phyloP scores from a whole-genome alignment of 1,140 invertebrate species.

The Platyscapa corneri region DNA sequence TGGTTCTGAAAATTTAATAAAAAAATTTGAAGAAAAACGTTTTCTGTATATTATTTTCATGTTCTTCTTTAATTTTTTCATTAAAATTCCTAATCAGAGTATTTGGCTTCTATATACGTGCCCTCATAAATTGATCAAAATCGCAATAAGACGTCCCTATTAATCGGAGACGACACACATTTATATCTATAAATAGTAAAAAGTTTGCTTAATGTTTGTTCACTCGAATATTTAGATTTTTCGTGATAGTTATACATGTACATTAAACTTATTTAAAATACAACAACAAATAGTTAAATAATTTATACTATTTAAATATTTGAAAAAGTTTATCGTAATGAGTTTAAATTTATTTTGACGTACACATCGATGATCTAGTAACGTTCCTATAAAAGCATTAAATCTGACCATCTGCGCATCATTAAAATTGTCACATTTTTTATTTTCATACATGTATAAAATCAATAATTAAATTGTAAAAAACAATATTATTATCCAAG shows the following conservation, averaged over 20 bases:
- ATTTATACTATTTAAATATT: constrained; percentile 11
- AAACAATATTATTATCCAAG: not conserved
- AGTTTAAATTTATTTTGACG: not conserved
- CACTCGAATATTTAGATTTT: constrained; percentile 4
- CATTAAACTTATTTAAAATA: constrained; percentile 2
- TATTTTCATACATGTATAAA: not conserved
- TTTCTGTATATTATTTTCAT: not conserved
- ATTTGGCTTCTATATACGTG: not conserved
- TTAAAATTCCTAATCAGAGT: not conserved
- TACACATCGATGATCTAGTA: not conserved
- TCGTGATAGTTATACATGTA: too few relatives aligned
- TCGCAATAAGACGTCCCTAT: not conserved
- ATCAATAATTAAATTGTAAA: not conserved
- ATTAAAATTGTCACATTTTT: not conserved
- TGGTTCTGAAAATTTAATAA: not conserved
- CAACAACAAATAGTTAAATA: not conserved
- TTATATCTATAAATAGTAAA: not conserved
- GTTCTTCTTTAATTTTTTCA: not conserved
- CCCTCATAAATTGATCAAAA: not conserved
- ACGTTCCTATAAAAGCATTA: not conserved
- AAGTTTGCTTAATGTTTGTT: not conserved
- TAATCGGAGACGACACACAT: not conserved
- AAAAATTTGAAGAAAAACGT: not conserved
- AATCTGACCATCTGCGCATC: not conserved
- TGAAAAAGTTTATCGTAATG: not conserved